These are phyloP conservation scores for Acrossocheilus fasciatus DNA, from an alignment of 2,797 vertebrate genomes.

Conservation along the genomic window DNA sequence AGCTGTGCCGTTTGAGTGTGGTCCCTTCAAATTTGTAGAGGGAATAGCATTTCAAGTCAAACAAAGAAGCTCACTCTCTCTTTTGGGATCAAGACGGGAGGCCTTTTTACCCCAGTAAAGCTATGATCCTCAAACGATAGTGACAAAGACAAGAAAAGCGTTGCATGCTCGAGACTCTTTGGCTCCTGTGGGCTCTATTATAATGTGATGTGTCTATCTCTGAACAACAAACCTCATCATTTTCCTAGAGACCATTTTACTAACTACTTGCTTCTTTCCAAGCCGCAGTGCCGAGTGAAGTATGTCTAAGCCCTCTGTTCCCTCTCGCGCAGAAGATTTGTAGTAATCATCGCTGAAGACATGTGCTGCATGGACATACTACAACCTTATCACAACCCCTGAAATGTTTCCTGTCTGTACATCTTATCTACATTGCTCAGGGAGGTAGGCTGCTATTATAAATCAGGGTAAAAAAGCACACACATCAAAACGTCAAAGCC, in stretches of 20 bases:
- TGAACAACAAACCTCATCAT: slow-evolving; percentile 34
- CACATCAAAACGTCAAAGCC: slow-evolving; percentile 53
- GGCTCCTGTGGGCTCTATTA: slow-evolving; percentile 42
- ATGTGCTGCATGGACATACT: slow-evolving; percentile 48
- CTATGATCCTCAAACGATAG: slow-evolving; percentile 34
- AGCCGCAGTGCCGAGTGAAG: slow-evolving; percentile 19
- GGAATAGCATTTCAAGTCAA: slow-evolving; percentile 43
- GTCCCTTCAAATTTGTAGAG: slow-evolving; percentile 30
- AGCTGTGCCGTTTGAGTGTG: slow-evolving; percentile 31
- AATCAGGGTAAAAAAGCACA: slow-evolving; percentile 40
- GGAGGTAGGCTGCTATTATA: slow-evolving; percentile 39
- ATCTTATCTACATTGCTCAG: slow-evolving; percentile 55
- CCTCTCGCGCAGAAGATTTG: slow-evolving; percentile 26
- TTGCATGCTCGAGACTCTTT: background rate
- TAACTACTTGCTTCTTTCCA: slow-evolving; percentile 34
- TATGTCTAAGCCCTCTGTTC: slow-evolving; percentile 32
- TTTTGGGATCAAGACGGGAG: slow-evolving; percentile 39
- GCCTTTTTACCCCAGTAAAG: slow-evolving; percentile 35
- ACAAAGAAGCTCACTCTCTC: slow-evolving; percentile 30
- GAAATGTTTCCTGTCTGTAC: slow-evolving; percentile 47
- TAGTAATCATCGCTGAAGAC: slow-evolving; percentile 49
- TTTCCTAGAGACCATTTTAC: slow-evolving; percentile 44
- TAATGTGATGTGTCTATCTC: slow-evolving; percentile 29
- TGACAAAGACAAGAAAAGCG: slow-evolving; percentile 29
- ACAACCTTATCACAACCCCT: slow-evolving; percentile 50